These are phyloP conservation scores for Leucophenga maculata DNA, from an alignment of 2,888 invertebrate genomes.

Conservation along the genomic window DNA sequence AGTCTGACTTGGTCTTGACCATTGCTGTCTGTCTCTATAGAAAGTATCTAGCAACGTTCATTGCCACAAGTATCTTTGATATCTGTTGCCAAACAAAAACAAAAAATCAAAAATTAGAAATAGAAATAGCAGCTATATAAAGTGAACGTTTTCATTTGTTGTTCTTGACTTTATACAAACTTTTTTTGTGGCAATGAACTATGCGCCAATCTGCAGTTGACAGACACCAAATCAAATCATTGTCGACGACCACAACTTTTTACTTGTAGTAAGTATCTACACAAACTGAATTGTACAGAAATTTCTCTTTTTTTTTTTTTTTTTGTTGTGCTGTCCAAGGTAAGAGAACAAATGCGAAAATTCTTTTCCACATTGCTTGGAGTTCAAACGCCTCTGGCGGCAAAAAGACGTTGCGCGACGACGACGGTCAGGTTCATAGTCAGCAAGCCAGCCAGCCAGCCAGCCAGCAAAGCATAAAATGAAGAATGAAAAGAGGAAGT, in stretches of 20 bases:
- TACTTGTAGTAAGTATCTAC: too few relatives aligned
- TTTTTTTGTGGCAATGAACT: conserved; percentile 1
- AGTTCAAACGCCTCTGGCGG: too few relatives aligned
- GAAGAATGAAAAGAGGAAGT: conserved; percentile 5
- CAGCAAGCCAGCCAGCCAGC: too few relatives aligned
- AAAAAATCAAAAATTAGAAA: conserved; percentile 8
- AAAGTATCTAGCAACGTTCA: conserved; percentile 2
- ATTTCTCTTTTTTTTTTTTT: not conserved
- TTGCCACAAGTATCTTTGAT: conserved; percentile 4
- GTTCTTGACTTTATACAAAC: not conserved
- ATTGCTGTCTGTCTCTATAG: conserved; percentile 4
- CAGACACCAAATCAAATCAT: too few relatives aligned
- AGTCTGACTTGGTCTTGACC: conserved; percentile 1
- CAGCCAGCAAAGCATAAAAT: not conserved
- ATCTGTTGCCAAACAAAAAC: not conserved
- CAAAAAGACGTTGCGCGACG: too few relatives aligned
- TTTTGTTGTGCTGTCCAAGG: too few relatives aligned
- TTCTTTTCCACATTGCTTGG: too few relatives aligned
- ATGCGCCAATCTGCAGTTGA: too few relatives aligned
- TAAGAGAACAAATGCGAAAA: not conserved
- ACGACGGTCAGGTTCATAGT: not conserved
- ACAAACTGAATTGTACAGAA: not conserved
- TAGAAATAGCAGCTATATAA: not conserved
- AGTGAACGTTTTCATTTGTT: conserved; percentile 1
- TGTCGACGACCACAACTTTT: too few relatives aligned